Base-by-base conservation (phyloP, 2,888 invertebrate species). In the Tanypteryx hageni region DNA sequence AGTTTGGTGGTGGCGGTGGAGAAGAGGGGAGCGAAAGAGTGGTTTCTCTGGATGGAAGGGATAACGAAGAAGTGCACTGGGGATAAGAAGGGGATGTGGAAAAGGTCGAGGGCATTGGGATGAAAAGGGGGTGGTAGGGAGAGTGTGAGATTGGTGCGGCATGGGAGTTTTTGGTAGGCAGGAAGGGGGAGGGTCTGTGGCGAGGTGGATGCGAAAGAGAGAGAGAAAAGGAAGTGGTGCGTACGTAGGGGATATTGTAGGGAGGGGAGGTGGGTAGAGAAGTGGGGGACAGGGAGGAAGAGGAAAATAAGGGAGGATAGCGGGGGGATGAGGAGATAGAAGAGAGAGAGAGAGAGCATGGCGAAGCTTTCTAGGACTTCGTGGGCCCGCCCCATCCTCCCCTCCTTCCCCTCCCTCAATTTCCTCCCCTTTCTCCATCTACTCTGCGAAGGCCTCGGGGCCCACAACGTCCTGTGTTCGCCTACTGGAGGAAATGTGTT, bases 401-500 rank as follows among this genome's bases (percentile, higher is more conserved):
- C 82, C 82, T 82, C 82, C 82, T 31, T 31, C 44, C 9, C 85
- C 7, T 27, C 22, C 61, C 31, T 27, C 57, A 56, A 85, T 85
- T 14, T 57, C 64, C 64, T 83, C 57, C 22, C n/a, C 22, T 57
- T n/a, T 44, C 44, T 44, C 44, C 44, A 44, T 44, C 44, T 5
- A 44, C 44, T 27, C 76, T 11, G 68, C 68, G 68, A 76, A 76
- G 76, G 76, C 76, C 76, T 76, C 13, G 76, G 76, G 76, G 76
- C 27, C 89, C 89, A 64, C 89, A 44, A 31, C 68, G 64, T 64
- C 56, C 89, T 44, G 68, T 89, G 89, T 68, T 89, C 89, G 89
- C 44, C 89, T 89, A 64, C 89, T 64, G 89, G 89, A 89, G 89
- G 89, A 89, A 89, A 89, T 89, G 89, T 89, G 31, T 89, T 89